Evolutionary conservation across 2,888 invertebrate species (phyloP).

Genomic region (Catocala fraxini): DNA sequence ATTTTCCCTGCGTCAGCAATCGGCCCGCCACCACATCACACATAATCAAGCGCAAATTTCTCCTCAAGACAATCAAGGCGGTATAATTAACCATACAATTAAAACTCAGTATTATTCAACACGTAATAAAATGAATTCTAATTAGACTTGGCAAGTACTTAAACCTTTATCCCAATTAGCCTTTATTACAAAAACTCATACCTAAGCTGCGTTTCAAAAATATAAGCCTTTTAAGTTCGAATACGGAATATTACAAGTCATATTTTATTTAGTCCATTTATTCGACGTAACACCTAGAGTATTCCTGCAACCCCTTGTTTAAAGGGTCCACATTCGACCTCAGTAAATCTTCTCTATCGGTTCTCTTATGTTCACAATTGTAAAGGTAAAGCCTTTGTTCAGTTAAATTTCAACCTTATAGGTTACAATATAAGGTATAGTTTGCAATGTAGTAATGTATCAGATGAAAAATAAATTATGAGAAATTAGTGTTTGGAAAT

Average conservation of each 20-base stretch:
- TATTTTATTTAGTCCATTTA: slow-evolving; percentile 50
- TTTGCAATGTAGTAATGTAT: slow-evolving; percentile 20
- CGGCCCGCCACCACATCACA: too few species aligned
- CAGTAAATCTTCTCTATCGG: slow-evolving; percentile 67
- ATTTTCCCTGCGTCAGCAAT: too few species aligned
- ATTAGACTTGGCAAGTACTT: too few species aligned
- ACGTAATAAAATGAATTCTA: too few species aligned
- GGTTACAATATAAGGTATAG: slow-evolving; percentile 27
- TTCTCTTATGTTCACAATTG: slow-evolving; percentile 61
- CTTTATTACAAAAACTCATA: too few species aligned
- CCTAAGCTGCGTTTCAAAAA: background rate
- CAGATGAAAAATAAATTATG: slow-evolving; percentile 37
- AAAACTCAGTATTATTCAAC: too few species aligned
- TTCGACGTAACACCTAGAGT: slow-evolving; percentile 34
- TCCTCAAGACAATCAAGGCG: too few species aligned
- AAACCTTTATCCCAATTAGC: too few species aligned
- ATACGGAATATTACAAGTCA: slow-evolving; percentile 1
- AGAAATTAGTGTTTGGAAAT: slow-evolving; percentile 44
- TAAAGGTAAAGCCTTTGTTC: slow-evolving; percentile 33
- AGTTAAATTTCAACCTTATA: slow-evolving; percentile 40
- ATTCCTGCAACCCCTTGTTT: slow-evolving; percentile 60
- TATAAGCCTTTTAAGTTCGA: background rate
- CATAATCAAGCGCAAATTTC: too few species aligned
- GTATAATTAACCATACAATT: too few species aligned
- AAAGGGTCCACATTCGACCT: slow-evolving; percentile 59